Evolutionary conservation across 1,140 invertebrate genomes (phyloP).

Genomic region (Drosophila orosa): DNA sequence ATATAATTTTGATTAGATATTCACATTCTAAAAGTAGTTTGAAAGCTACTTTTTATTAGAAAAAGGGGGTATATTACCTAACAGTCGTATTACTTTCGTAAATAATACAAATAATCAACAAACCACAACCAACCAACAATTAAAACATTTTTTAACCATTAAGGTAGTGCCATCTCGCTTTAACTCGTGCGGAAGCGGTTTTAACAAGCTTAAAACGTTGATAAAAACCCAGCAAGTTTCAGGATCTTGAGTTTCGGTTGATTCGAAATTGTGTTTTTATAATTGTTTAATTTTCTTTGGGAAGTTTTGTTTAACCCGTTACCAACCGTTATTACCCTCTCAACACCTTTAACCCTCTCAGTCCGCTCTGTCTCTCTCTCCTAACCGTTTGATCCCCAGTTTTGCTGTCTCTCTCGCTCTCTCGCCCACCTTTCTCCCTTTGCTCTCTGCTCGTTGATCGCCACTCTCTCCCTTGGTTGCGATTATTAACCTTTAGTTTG

Average conservation of each 20-base stretch:
- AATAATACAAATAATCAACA: neutral
- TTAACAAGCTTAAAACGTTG: neutral
- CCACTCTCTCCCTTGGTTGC: neutral
- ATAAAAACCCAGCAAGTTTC: constrained; percentile 19
- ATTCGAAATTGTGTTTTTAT: constrained; percentile 9
- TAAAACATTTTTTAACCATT: neutral
- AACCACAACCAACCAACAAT: neutral
- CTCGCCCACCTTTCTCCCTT: neutral
- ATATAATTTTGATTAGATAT: neutral
- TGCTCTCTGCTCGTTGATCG: constrained; percentile 13
- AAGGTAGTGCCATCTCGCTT: neutral
- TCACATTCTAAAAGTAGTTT: neutral
- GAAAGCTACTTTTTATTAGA: neutral
- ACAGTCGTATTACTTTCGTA: neutral
- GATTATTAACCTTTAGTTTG: constrained; percentile 21
- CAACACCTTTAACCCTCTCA: constrained; percentile 1
- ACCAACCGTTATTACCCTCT: constrained; percentile 4
- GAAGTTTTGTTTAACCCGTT: constrained; percentile 17
- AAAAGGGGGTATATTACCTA: neutral
- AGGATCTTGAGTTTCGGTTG: constrained; percentile 5
- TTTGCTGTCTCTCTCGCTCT: constrained; percentile 9
- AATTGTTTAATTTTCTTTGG: neutral
- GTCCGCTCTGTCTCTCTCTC: constrained; percentile 7
- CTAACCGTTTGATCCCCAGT: neutral
- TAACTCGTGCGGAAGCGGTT: neutral